phyloP scores from a whole-genome alignment of 1,140 invertebrate species.

The Diprion similis region DNA sequence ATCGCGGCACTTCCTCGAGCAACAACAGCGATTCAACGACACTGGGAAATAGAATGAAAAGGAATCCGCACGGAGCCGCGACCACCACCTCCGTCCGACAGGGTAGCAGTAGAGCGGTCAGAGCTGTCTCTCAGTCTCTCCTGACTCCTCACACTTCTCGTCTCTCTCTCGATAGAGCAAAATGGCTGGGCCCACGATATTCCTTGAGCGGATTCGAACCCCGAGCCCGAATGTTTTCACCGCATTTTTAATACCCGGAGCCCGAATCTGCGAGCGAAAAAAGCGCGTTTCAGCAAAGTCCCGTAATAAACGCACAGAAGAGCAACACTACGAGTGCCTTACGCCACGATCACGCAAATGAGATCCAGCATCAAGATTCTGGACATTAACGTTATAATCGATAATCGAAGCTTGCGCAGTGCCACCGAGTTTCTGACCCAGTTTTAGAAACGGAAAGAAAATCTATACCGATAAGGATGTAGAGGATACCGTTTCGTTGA shows the following conservation, averaged over 20 bases:
- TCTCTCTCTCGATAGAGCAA: slow-evolving; percentile 13
- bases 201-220: neutral
- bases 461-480: slow-evolving; percentile 41
- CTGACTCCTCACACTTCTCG: neutral
- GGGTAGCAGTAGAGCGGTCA: neutral
- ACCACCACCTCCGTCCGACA: slow-evolving; percentile 17
- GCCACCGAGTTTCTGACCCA: slow-evolving; percentile 46
- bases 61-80: slow-evolving; percentile 17
- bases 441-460: slow-evolving; percentile 47
- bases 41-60: slow-evolving; percentile 18
- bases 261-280: slow-evolving; percentile 12
- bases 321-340: neutral
- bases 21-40: neutral
- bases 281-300: slow-evolving; percentile 15
- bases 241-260: slow-evolving; percentile 25
- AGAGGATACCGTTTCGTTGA: too few species aligned
- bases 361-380: slow-evolving; percentile 39
- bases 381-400: slow-evolving; percentile 48
- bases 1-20: slow-evolving; percentile 6
- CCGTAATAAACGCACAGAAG: neutral
- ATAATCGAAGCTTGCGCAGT: slow-evolving; percentile 59
- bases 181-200: slow-evolving; percentile 24
- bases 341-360: slow-evolving; percentile 31
- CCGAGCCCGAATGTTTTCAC: slow-evolving; percentile 17
- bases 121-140: too few species aligned